These are phyloP conservation scores for Lacanobia wlatinum DNA, from an alignment of 2,888 invertebrate genomes.

Conservation along the genomic window DNA sequence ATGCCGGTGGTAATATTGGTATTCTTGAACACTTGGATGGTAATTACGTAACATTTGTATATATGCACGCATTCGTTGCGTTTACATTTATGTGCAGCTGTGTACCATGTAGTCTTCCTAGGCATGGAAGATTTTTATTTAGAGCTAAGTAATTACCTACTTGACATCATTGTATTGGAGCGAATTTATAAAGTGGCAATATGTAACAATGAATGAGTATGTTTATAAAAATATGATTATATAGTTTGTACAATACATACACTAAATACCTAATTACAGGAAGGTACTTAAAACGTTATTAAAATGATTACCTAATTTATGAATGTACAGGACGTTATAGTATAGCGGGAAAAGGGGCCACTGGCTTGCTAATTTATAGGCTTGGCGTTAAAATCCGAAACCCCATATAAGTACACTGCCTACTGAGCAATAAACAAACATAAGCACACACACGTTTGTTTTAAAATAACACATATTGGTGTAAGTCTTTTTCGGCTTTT, in stretches of 20 bases:
- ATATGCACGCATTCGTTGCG: too few relatives aligned
- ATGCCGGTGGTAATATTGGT: neutral
- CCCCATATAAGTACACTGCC: constrained; percentile 27
- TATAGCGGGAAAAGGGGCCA: constrained; percentile 59
- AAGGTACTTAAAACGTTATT: neutral
- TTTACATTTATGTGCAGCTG: neutral
- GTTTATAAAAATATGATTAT: too few relatives aligned
- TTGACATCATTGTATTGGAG: neutral
- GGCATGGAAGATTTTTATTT: neutral
- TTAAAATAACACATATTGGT: constrained; percentile 11
- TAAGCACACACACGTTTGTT: neutral
- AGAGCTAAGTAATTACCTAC: neutral
- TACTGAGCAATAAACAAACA: constrained; percentile 14
- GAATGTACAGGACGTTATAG: constrained; percentile 38
- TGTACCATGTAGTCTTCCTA: neutral
- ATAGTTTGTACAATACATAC: neutral
- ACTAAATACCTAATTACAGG: neutral
- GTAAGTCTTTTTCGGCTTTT: neutral
- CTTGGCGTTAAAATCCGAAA: constrained; percentile 54
- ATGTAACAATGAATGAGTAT: too few relatives aligned
- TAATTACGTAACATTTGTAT: neutral
- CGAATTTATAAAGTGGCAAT: neutral
- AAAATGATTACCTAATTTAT: constrained; percentile 24
- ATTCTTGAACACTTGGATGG: neutral
- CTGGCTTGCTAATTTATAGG: constrained; percentile 63